A percentile compares a stretch with the other conserved stretches of the same genome.
Conservation (phyloP, 2,113 vertebrate species). For the Phaethornis superciliosus region DNA sequence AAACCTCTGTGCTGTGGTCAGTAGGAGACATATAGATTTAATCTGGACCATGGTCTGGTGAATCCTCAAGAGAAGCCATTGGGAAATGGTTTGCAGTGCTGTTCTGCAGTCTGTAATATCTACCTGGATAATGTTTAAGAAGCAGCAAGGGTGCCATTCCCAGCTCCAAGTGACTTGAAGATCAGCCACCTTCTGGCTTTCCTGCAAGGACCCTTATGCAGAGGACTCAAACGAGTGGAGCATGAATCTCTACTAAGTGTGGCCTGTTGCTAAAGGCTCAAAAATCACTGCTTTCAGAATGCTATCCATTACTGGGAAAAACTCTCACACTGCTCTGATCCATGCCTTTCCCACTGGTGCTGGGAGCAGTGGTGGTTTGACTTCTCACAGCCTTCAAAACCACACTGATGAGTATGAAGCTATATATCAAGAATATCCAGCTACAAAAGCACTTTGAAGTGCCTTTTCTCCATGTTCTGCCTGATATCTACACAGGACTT, state of each 20-base stretch:
- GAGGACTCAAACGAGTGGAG: not conserved
- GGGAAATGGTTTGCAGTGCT: not conserved
- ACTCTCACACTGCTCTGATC: not conserved
- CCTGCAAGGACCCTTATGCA: not conserved
- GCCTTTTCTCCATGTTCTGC: not conserved
- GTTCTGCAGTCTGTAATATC: not conserved
- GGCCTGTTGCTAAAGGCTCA: not conserved
- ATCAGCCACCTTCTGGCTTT: not conserved
- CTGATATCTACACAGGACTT: not conserved
- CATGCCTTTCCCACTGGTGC: not conserved
- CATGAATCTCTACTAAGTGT: rapidly evolving
- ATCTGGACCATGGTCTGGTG: not conserved
- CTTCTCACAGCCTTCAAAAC: not conserved
- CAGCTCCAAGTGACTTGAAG: not conserved
- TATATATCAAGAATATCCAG: not conserved
- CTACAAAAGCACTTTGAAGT: not conserved
- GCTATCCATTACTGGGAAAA: not conserved
- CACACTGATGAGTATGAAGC: not conserved
- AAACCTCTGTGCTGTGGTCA: not conserved
- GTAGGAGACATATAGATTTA: not conserved
- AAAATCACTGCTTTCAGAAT: not conserved
- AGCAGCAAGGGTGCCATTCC: not conserved
- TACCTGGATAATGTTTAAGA: not conserved
- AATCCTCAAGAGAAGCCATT: not conserved
- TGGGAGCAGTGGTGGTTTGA: not conserved